phyloP scores from a whole-genome alignment of 1,140 invertebrate species.

The Solenopsis fugax region DNA sequence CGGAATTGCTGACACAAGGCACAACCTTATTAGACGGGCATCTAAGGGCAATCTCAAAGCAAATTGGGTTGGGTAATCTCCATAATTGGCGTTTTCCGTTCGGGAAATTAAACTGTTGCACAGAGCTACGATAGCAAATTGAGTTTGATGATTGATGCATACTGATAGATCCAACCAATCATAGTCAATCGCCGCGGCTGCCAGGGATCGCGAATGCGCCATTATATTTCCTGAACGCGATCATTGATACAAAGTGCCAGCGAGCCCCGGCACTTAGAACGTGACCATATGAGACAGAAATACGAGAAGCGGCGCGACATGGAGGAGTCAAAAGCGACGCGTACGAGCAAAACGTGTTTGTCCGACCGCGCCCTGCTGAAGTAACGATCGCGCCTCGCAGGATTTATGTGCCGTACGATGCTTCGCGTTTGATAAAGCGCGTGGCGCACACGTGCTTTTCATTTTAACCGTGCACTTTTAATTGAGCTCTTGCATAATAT shows the following conservation, averaged over 20 bases:
- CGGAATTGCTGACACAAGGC: slow-evolving; percentile 7
- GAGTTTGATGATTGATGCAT: slow-evolving; percentile 50
- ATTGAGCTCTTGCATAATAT: slow-evolving; percentile 17
- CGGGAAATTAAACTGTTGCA: slow-evolving; percentile 55
- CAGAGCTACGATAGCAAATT: slow-evolving; percentile 37
- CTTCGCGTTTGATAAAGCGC: slow-evolving; percentile 14
- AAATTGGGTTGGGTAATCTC: slow-evolving; percentile 40
- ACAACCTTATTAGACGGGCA: slow-evolving; percentile 30
- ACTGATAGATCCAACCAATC: slow-evolving; percentile 34
- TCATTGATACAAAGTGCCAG: slow-evolving; percentile 69
- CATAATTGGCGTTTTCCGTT: slow-evolving; percentile 50
- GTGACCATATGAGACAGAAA: slow-evolving; percentile 59
- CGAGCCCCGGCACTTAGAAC: slow-evolving; percentile 14
- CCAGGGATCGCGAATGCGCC: slow-evolving; percentile 1
- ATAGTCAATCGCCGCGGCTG: slow-evolving; percentile 6
- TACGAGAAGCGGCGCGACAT: slow-evolving; percentile 65
- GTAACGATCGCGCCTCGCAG: slow-evolving; percentile 70
- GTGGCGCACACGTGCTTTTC: background rate
- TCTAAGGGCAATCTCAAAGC: slow-evolving; percentile 38
- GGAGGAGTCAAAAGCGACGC: slow-evolving; percentile 72
- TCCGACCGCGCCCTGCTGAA: slow-evolving; percentile 64
- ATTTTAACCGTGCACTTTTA: slow-evolving; percentile 35
- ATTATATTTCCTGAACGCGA: slow-evolving; percentile 41
- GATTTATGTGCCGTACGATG: slow-evolving; percentile 58
- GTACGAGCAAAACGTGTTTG: slow-evolving; percentile 70